Percentiles rank a stretch among this genome's conserved stretches.
phyloP scores from a whole-genome alignment of 2,888 invertebrate species.

The Eupeodes luniger region DNA sequence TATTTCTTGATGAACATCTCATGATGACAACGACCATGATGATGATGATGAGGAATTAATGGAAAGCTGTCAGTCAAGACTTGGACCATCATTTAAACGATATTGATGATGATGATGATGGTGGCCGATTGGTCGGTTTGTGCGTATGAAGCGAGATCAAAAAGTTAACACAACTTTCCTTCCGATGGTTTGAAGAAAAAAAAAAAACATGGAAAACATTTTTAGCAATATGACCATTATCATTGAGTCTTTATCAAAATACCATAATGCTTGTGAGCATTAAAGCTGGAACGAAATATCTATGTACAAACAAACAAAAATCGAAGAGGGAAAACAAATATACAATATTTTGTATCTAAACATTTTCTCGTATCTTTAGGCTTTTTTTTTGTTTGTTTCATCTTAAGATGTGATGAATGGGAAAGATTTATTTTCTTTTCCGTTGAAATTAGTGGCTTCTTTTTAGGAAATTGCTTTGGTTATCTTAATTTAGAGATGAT shows the following conservation, averaged over 20 bases:
- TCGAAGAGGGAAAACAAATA: slow-evolving; percentile 50
- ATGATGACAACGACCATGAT: background rate
- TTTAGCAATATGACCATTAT: slow-evolving; percentile 54
- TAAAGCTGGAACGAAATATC: background rate
- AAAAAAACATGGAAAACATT: slow-evolving; percentile 28
- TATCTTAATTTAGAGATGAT: slow-evolving; percentile 35
- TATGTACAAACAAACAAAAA: slow-evolving; percentile 5
- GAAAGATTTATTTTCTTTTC: slow-evolving; percentile 62
- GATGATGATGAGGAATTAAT: slow-evolving; percentile 65
- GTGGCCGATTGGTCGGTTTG: background rate
- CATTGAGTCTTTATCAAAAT: slow-evolving; percentile 31
- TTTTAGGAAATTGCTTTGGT: slow-evolving; percentile 17
- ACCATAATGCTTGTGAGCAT: slow-evolving; percentile 36
- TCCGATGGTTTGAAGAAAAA: slow-evolving; percentile 29
- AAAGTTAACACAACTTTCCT: slow-evolving; percentile 73
- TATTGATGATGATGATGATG: background rate
- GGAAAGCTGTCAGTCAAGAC: slow-evolving; percentile 75
- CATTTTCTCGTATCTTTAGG: slow-evolving; percentile 29
- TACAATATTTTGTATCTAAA: slow-evolving; percentile 3
- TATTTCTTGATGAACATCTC: slow-evolving; percentile 20
- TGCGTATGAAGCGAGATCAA: slow-evolving; percentile 53
- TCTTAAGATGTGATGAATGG: slow-evolving; percentile 32
- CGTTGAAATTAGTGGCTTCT: slow-evolving; percentile 39
- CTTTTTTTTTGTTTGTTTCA: slow-evolving; percentile 22
- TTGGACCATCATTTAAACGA: slow-evolving; percentile 21